These are phyloP conservation scores for Chelmon rostratus DNA, from an alignment of 2,797 vertebrate genomes.

Conservation along the genomic window DNA sequence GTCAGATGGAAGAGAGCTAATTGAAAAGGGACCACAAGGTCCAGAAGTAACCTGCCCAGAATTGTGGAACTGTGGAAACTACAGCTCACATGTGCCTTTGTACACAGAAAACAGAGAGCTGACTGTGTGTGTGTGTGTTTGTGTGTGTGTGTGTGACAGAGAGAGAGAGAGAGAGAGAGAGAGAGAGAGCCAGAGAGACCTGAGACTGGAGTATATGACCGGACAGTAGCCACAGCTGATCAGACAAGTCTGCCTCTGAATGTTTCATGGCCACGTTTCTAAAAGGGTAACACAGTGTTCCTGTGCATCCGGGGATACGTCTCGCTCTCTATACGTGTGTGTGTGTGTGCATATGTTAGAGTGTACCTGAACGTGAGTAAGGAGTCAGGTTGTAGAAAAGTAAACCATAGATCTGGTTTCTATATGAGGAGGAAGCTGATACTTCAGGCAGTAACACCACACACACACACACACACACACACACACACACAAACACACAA, in stretches of 20 bases:
- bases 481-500: conserved; percentile 13
- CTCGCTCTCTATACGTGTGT: background rate
- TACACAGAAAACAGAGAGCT: conserved; percentile 14
- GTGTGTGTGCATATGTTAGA: background rate
- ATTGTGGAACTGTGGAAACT: conserved; percentile 59
- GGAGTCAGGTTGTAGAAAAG: conserved; percentile 73
- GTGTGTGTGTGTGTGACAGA: background rate
- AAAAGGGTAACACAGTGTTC: background rate
- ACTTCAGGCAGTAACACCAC: conserved; percentile 20
- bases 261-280: conserved; percentile 66
- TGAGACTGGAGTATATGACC: conserved; percentile 31
- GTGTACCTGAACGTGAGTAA: conserved; percentile 36
- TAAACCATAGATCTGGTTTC: conserved; percentile 78
- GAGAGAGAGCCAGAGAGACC: background rate
- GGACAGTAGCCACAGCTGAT: conserved; percentile 31
- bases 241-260: conserved; percentile 62
- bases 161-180: too few relatives aligned
- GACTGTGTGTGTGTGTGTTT: conserved; percentile 12
- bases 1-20: conserved; percentile 20
- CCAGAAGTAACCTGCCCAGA: background rate
- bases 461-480: background rate
- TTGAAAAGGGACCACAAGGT: conserved; percentile 10
- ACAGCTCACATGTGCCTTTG: conserved; percentile 39
- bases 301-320: conserved; percentile 3
- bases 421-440: conserved; percentile 63